Conservation (phyloP, 2,113 vertebrate genomes). For the Leptodactylus fuscus region DNA sequence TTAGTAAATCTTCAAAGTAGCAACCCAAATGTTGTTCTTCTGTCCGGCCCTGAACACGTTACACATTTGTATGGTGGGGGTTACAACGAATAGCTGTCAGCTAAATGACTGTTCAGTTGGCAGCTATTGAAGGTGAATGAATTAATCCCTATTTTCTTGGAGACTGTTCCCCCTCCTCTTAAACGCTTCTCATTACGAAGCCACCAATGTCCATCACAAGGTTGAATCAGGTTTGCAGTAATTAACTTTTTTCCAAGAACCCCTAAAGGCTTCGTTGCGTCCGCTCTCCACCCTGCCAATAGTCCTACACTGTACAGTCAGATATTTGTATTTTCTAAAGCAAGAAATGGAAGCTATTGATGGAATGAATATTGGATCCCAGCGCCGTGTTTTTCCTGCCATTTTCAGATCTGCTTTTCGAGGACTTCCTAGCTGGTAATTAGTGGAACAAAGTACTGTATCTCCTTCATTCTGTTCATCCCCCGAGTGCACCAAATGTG, state of each 20-base stretch:
- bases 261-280: neutral
- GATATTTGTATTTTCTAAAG: neutral
- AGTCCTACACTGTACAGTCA: neutral
- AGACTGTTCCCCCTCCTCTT: neutral
- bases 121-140: too few relatives aligned
- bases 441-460: conserved; percentile 39
- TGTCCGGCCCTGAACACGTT: too few relatives aligned
- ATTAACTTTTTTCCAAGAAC: neutral
- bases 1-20: too few relatives aligned
- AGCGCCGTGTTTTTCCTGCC: neutral
- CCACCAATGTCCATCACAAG: neutral
- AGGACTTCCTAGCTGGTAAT: neutral
- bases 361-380: neutral
- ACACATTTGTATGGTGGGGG: too few relatives aligned
- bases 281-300: neutral
- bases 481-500: conserved; percentile 6
- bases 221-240: neutral
- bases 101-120: too few relatives aligned
- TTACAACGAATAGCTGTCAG: too few relatives aligned
- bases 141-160: neutral
- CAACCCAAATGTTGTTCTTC: too few relatives aligned
- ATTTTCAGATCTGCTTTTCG: conserved; percentile 1
- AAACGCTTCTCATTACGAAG: neutral
- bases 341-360: neutral
- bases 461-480: neutral